Base-by-base conservation (phyloP, 2,888 invertebrate genomes). In the Patella depressa region DNA sequence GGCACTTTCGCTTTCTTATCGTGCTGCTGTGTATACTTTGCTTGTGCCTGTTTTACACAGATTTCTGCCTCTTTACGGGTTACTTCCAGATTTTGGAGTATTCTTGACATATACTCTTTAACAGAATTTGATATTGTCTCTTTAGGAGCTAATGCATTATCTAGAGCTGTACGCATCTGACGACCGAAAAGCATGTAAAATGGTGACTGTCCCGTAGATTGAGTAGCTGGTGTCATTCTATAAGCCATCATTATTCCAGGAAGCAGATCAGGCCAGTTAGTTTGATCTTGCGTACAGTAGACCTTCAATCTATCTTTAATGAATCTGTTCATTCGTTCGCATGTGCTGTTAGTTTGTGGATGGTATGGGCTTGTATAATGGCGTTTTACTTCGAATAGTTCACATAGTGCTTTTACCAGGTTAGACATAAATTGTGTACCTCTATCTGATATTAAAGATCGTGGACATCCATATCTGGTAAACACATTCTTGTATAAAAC, bases 391-490 rank as follows among this genome's bases (percentile, higher is more conserved):
- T 75, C 54, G 34, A 75, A 24, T 14, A 78, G n/a, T 29, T 72
- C 54, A 55, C 72, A 75, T n/a, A 78, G 19, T 12, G 71, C 59
- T 45, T 34, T 19, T 53, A 81, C 76, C 15, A 81, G 14, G 2
- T 72, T 57, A 3, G 80, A 81, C 69, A 80, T 72, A 54, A 82
- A 81, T 29, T 81, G 77, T 17, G 65, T n/a, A n/a, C 81, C 82
- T 76, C 79, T 76, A 34, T 82, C 81, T 14, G 79, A 80, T 24
- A 80, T 45, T 14, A 82, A 74, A 7, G 79, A 70, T 11, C 59
- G 24, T 2, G 79, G 79, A 34, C 74, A 57, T 0, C 79, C 81
- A 72, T 78, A 79, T 14, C 79, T 45, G 29, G 78, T 79, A 34
- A 82, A 79, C 24, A 78, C 70, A 15, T 73, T 54, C 15, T 45